These are phyloP conservation scores for Anabacerthia variegaticeps DNA, from an alignment of 2,797 vertebrate genomes.

Conservation along the genomic window DNA sequence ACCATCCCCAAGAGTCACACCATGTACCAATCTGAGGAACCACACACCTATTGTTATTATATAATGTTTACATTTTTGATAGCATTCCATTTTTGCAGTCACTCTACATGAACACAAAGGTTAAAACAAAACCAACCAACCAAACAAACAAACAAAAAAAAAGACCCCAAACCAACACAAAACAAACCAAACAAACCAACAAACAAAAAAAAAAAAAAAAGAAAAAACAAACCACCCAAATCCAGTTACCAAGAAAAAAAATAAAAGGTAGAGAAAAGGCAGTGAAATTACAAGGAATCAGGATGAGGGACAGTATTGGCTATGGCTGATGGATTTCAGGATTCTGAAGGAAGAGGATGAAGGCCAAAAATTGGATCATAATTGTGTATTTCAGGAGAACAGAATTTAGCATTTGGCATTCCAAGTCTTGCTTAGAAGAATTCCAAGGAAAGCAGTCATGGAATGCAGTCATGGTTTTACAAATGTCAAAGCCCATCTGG, in stretches of 20 bases:
- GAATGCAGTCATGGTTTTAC: background rate
- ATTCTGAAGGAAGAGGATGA: background rate
- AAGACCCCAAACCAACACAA: no score
- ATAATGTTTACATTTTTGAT: background rate
- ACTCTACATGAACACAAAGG: background rate
- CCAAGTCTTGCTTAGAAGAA: background rate
- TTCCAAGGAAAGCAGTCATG: background rate
- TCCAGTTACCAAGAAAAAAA: background rate
- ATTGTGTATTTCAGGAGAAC: background rate
- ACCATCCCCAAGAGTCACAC: background rate
- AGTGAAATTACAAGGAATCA: background rate
- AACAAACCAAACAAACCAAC: background rate
- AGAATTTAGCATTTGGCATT: background rate
- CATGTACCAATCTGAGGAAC: background rate
- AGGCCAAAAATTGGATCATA: background rate
- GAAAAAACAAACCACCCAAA: background rate
- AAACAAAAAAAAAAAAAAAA: no score
- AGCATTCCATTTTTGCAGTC: background rate
- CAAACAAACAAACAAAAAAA: no score
- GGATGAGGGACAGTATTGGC: background rate
- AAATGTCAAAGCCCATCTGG: background rate
- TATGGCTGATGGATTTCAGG: background rate
- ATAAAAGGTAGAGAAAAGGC: background rate
- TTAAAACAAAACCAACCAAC: background rate
- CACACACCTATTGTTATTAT: accelerated